phyloP scores from a whole-genome alignment of 2,888 invertebrate genomes.

The Drosophila peninsularis region DNA sequence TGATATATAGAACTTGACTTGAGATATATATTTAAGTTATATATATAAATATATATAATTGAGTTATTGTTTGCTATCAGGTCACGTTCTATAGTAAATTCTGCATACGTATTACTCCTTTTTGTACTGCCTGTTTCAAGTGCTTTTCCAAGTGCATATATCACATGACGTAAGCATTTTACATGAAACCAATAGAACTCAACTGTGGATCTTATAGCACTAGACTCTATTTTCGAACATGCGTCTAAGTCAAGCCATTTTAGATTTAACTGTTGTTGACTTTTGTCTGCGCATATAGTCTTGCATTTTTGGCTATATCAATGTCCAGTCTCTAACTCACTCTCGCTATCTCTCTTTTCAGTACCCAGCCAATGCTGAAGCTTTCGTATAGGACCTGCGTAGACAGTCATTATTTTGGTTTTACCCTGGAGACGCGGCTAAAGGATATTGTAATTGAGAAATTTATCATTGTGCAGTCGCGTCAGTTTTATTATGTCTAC shows the following conservation, averaged over 20 bases:
- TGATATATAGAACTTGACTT: too few species aligned
- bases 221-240: neutral
- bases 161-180: neutral
- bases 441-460: conserved; percentile 76
- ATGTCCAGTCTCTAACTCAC: neutral
- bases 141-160: neutral
- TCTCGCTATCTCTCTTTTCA: conserved; percentile 32
- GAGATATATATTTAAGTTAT: neutral
- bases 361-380: conserved; percentile 61
- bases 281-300: neutral
- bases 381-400: conserved; percentile 78
- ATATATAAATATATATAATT: neutral
- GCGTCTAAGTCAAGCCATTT: neutral
- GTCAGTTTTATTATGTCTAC: conserved; percentile 77
- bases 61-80: neutral
- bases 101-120: neutral
- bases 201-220: neutral
- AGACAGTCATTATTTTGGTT: conserved; percentile 80
- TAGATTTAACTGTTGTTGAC: neutral
- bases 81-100: neutral
- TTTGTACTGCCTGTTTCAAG: neutral
- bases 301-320: neutral
- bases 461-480: conserved; percentile 80
- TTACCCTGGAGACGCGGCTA: conserved; percentile 68
- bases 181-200: neutral